A percentile compares a stretch with the other conserved stretches of the same genome.
These are phyloP conservation scores for Cosmopolites sordidus DNA, from an alignment of 2,888 invertebrate genomes.

Conservation along the genomic window DNA sequence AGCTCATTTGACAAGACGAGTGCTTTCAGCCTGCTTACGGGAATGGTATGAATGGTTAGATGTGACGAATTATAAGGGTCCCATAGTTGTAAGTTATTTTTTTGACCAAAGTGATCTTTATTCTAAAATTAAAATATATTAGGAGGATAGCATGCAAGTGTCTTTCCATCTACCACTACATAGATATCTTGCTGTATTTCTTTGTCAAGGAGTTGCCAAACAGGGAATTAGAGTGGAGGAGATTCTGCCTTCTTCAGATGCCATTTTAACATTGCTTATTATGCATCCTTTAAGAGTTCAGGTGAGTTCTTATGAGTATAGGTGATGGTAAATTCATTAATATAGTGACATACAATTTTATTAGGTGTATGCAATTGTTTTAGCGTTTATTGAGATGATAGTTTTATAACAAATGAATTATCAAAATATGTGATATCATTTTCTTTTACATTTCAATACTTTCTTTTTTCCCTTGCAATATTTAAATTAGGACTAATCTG, in stretches of 20 bases:
- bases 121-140: too few relatives aligned
- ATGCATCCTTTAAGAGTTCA: constrained; percentile 90
- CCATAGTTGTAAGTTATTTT: constrained; percentile 64
- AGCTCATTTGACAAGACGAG: constrained; percentile 69
- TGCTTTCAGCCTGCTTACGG: constrained; percentile 70
- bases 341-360: too few relatives aligned
- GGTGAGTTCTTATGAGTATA: constrained; percentile 55
- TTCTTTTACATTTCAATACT: too few relatives aligned
- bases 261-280: constrained; percentile 78
- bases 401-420: too few relatives aligned
- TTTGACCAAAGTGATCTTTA: constrained; percentile 1
- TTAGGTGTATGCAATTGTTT: too few relatives aligned
- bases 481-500: too few relatives aligned
- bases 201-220: constrained; percentile 78
- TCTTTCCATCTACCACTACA: constrained; percentile 97
- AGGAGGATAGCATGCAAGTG: constrained; percentile 79
- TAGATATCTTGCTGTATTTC: constrained; percentile 84
- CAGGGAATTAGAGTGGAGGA: constrained; percentile 74
- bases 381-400: too few relatives aligned
- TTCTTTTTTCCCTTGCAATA: too few relatives aligned
- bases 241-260: constrained; percentile 73
- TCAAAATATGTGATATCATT: too few relatives aligned
- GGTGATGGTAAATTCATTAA: not conserved
- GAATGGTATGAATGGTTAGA: constrained; percentile 87
- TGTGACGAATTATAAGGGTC: constrained; percentile 70